Conservation (phyloP, 2,888 invertebrate genomes). For the Lepidochitona cinerea region DNA sequence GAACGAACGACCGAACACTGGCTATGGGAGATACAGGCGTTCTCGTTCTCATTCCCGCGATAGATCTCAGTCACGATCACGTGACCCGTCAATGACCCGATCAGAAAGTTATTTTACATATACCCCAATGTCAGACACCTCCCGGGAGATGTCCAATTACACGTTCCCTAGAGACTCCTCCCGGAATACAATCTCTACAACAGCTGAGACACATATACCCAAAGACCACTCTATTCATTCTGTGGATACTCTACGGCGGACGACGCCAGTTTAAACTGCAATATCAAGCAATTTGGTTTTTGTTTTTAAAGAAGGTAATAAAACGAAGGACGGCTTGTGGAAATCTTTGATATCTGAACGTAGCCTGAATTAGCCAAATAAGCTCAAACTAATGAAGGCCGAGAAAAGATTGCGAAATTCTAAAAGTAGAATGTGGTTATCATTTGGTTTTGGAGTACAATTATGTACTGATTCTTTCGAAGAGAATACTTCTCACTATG, state of each 20-base stretch:
- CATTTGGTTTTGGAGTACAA: no score
- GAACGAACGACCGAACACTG: constrained; percentile 50
- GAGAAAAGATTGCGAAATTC: background rate
- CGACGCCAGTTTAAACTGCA: constrained; percentile 50
- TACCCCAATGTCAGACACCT: constrained; percentile 68
- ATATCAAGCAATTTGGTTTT: background rate
- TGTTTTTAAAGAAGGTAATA: no score
- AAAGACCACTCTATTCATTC: constrained; percentile 26
- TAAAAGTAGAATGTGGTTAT: no score
- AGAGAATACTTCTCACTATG: no score
- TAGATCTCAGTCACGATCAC: constrained; percentile 54
- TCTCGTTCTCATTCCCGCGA: constrained; percentile 59
- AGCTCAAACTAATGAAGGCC: no score
- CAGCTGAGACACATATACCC: constrained; percentile 34
- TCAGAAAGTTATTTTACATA: constrained; percentile 69
- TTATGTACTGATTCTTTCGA: no score
- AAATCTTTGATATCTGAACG: no score
- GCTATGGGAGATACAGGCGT: constrained; percentile 22
- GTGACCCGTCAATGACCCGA: constrained; percentile 63
- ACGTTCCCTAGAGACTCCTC: constrained; percentile 64
- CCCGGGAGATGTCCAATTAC: constrained; percentile 68
- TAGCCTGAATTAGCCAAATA: no score
- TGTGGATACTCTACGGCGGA: constrained; percentile 50
- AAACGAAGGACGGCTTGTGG: no score
- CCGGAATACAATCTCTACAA: constrained; percentile 65